A percentile compares a stretch with the other conserved stretches of the same genome.
Conservation (phyloP, 2,888 invertebrate genomes). For the Luffia ferchaultella region DNA sequence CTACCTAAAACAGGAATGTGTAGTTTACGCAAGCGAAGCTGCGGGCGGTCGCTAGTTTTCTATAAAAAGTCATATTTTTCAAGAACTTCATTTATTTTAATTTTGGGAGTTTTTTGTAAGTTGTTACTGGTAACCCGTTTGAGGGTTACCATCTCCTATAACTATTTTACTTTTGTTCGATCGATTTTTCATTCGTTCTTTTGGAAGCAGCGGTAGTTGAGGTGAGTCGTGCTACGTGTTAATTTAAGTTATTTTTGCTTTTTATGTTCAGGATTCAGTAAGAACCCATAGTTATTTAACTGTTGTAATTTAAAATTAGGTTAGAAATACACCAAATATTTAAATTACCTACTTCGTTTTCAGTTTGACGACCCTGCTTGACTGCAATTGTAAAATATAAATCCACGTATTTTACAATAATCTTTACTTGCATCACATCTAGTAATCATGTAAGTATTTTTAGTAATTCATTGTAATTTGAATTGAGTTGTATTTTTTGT, state of each 20-base stretch:
- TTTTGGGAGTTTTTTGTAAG: no score
- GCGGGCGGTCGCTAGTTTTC: no score
- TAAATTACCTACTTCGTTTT: no score
- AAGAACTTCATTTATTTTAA: no score
- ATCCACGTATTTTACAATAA: not conserved
- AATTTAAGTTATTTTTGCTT: not conserved
- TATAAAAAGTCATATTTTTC: no score
- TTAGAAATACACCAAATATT: no score
- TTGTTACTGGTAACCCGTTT: no score
- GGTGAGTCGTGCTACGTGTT: slow-evolving; percentile 38
- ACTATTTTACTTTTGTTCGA: no score
- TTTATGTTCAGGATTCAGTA: not conserved
- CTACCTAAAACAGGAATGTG: no score
- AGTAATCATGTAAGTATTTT: not conserved
- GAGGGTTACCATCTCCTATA: no score
- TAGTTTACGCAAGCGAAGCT: no score
- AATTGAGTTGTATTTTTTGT: no score
- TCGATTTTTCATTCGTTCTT: slow-evolving; percentile 24
- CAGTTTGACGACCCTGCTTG: not conserved
- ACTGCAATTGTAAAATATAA: not conserved
- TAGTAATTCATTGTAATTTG: not conserved
- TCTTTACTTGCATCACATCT: not conserved
- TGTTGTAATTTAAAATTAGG: slow-evolving; percentile 59
- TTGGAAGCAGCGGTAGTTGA: slow-evolving; percentile 46
- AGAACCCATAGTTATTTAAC: slow-evolving; percentile 32